phyloP scores from a whole-genome alignment of 1,140 invertebrate genomes.

The Diploscapter pachys region DNA sequence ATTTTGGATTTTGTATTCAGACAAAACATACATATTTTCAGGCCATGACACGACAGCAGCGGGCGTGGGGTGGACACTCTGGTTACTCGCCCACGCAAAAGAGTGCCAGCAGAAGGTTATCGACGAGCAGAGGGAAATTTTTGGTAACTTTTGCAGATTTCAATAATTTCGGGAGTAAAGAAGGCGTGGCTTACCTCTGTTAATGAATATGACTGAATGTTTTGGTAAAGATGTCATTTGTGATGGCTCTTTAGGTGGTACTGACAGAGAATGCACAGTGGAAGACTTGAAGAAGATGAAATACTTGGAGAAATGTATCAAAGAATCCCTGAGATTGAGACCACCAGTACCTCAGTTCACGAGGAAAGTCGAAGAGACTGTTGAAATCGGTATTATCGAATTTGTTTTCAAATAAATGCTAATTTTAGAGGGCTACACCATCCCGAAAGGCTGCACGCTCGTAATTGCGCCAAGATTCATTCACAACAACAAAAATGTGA shows the following conservation, averaged over 20 bases:
- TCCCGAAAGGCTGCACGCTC: not conserved
- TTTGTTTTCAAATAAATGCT: not conserved
- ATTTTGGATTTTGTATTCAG: too few species aligned
- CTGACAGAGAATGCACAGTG: not conserved
- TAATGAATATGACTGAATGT: conserved; percentile 62
- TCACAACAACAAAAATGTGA: not conserved
- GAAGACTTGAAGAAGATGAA: conserved; percentile 75
- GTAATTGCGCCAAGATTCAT: not conserved
- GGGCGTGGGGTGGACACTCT: conserved; percentile 67
- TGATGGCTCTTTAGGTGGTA: conserved; percentile 57
- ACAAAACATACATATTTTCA: conserved; percentile 19
- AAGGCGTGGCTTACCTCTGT: too few species aligned
- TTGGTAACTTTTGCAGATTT: conserved; percentile 61
- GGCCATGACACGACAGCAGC: conserved; percentile 65
- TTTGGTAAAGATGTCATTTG: conserved; percentile 72
- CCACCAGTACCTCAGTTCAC: conserved; percentile 59
- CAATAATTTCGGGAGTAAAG: too few species aligned
- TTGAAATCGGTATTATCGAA: not conserved
- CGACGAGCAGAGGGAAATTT: conserved; percentile 74
- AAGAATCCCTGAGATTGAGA: conserved; percentile 72
- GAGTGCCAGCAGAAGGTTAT: conserved; percentile 71
- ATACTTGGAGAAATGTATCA: conserved; percentile 74
- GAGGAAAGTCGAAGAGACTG: not conserved
- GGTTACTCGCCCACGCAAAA: conserved; percentile 61
- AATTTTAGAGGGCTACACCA: not conserved